Evolutionary conservation across 2,113 vertebrate species (phyloP), one percentile per base, ranked within the genome.

Genomic region (Petromus typicus): DNA sequence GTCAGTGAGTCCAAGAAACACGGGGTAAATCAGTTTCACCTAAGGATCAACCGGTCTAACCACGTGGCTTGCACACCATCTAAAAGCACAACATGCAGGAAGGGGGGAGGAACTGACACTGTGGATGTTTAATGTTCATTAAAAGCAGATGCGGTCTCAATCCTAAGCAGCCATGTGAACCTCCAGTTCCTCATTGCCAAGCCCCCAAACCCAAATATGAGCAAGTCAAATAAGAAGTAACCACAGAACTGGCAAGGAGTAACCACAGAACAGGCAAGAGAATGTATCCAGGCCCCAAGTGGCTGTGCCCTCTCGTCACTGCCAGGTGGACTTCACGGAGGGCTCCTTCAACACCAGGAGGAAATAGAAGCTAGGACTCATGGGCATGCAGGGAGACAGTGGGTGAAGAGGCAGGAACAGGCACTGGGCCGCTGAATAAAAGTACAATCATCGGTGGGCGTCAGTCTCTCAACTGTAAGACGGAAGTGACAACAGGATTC

Each of bases 191-290:
- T 84, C 12, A 23, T 34, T 85, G 92, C 59, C 67, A 0, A 0
- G 4, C 17, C 25, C 40, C 40, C 54, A 93, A 69, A 89, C 84
- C 91, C 83, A 88, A 82, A 90, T 97, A 89, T 23, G 84, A 97
- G 63, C 56, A 94, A 96, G 69, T 93, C 86, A 71, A 81, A 92
- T 88, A 67, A 84, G 87, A 1, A 54, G 11, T 73, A 69, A 81
- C 67, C 81, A 34, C 0, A 2, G 40, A 87, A 75, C 32, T 90
- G 90, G 92, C 40, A 48, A 48, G 45, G 17, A 86, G 9, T 32
- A n/a, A n/a, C n/a, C n/a, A n/a, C n/a, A n/a, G n/a, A n/a, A n/a
- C n/a, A 48, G 45, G 22, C 59, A 61, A 86, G 80, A 87, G 17
- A 34, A 34, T 25, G 27, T 37, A 43, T 22, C 85, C 69, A 75